These are phyloP conservation scores for Orthonevra nobilis DNA, from an alignment of 2,888 invertebrate genomes.

Conservation along the genomic window DNA sequence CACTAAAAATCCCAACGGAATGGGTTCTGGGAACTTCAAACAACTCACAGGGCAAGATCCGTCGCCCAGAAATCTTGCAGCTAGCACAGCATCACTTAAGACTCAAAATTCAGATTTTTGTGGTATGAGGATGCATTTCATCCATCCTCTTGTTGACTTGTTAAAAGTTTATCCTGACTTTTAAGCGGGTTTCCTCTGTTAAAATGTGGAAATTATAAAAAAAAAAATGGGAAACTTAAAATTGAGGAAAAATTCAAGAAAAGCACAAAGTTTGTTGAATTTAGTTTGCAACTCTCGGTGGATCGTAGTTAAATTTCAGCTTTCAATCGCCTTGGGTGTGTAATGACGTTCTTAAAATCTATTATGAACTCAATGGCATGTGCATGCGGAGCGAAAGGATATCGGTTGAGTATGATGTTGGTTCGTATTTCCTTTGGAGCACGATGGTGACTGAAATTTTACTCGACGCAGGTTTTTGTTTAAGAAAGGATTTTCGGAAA, in stretches of 20 bases:
- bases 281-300: conserved; percentile 41
- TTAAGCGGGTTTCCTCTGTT: conserved; percentile 17
- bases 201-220: conserved; percentile 4
- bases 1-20: conserved; percentile 28
- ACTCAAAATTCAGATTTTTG: conserved; percentile 27
- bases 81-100: conserved; percentile 13
- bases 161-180: conserved; percentile 29
- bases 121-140: no score
- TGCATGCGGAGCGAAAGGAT: not conserved
- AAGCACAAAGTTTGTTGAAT: conserved; percentile 30
- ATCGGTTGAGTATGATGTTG: no score
- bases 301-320: conserved; percentile 44
- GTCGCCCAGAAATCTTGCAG: conserved; percentile 8
- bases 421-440: no score
- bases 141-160: not conserved
- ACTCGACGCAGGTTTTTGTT: no score
- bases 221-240: no score
- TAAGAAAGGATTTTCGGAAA: no score
- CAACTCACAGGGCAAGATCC: no score
- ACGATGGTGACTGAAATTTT: no score
- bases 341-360: conserved; percentile 3
- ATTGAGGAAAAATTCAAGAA: not conserved
- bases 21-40: conserved; percentile 18
- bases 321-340: conserved; percentile 3
- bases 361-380: not conserved